Conservation (phyloP, 1,140 invertebrate genomes). For the Heliothis virescens region DNA sequence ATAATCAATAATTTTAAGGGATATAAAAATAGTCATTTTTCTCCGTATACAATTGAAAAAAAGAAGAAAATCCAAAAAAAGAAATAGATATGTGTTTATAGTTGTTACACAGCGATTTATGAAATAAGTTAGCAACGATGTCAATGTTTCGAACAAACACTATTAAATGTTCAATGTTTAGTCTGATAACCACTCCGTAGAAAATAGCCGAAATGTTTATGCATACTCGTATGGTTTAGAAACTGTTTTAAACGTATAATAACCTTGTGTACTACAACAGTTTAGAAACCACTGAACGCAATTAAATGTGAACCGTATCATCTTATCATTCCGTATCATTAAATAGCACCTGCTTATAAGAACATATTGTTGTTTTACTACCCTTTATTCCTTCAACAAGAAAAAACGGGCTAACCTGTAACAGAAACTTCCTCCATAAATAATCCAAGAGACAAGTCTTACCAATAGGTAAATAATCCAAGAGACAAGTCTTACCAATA, state of each 20-base stretch:
- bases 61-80: constrained; percentile 1
- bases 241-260: constrained; percentile 1
- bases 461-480: too few relatives aligned
- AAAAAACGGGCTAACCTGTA: too few relatives aligned
- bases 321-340: constrained; percentile 26
- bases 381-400: not conserved
- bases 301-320: constrained; percentile 15
- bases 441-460: too few relatives aligned
- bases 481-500: too few relatives aligned
- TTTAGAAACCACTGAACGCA: not conserved
- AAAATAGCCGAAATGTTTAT: constrained; percentile 39
- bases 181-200: constrained; percentile 31
- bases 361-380: constrained; percentile 23
- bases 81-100: constrained; percentile 10
- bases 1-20: constrained; percentile 34
- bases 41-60: constrained; percentile 17
- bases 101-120: constrained; percentile 3
- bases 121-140: constrained; percentile 39
- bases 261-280: not conserved
- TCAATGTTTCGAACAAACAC: constrained; percentile 39
- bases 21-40: constrained; percentile 29
- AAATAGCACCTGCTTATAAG: constrained; percentile 35
- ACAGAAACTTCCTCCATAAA: too few relatives aligned
- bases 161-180: constrained; percentile 40
- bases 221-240: constrained; percentile 11